These are phyloP conservation scores for Rhopalosiphum maidis DNA, from an alignment of 1,140 invertebrate species.

Conservation along the genomic window DNA sequence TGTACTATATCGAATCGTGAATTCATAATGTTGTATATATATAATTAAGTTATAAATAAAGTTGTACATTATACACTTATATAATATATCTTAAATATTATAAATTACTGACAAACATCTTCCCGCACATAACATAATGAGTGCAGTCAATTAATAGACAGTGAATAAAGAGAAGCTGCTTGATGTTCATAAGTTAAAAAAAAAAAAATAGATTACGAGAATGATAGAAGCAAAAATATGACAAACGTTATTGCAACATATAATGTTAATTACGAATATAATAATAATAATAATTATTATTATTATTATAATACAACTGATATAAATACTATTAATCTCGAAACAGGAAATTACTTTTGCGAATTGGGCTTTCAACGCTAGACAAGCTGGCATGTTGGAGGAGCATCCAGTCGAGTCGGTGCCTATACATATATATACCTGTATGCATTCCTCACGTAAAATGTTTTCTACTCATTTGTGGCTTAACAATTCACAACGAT, in stretches of 20 bases:
- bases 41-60: too few relatives aligned
- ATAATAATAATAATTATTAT: neutral
- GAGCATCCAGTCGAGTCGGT: neutral
- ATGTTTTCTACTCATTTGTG: constrained; percentile 2
- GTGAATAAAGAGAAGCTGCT: neutral
- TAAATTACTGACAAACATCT: too few relatives aligned
- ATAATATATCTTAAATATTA: too few relatives aligned
- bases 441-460: neutral
- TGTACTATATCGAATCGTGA: too few relatives aligned
- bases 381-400: neutral
- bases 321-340: neutral
- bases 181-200: neutral
- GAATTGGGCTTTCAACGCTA: neutral
- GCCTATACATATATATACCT: neutral
- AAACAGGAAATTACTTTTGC: neutral
- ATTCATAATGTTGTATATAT: too few relatives aligned
- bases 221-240: neutral
- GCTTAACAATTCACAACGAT: constrained; percentile 2
- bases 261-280: neutral
- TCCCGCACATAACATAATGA: too few relatives aligned
- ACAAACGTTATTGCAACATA: neutral
- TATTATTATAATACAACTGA: neutral
- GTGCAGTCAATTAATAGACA: neutral
- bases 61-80: too few relatives aligned
- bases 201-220: neutral